Evolutionary conservation across 2,113 vertebrate genomes (phyloP).

Genomic region (Rhinogobius similis): DNA sequence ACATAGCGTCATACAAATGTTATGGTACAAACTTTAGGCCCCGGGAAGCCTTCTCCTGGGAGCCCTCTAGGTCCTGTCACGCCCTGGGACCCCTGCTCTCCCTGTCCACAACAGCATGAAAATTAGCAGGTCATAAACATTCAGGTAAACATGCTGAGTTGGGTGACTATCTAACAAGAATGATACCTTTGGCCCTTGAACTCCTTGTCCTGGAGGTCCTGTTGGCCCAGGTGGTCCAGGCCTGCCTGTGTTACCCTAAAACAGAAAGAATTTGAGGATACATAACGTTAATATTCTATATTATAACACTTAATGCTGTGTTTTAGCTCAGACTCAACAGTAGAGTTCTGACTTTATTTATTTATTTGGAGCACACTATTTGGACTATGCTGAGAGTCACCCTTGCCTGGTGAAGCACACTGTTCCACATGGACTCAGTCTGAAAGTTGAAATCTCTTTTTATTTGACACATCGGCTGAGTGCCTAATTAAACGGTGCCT

Average conservation of each 20-base stretch:
- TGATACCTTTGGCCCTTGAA: slow-evolving; percentile 88
- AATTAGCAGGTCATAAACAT: not conserved
- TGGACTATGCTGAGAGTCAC: not conserved
- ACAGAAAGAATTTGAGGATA: not conserved
- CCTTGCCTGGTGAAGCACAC: not conserved
- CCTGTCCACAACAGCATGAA: slow-evolving; percentile 67
- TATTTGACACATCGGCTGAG: not conserved
- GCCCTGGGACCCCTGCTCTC: slow-evolving; percentile 85
- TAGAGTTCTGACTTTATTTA: not conserved
- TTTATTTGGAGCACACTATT: not conserved
- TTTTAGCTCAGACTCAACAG: not conserved
- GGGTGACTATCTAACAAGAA: not conserved
- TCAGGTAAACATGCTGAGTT: not conserved
- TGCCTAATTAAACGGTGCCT: slow-evolving; percentile 29
- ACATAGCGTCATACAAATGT: not conserved
- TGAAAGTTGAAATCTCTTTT: not conserved
- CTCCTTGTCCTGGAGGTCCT: slow-evolving; percentile 84
- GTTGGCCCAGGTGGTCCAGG: slow-evolving; percentile 78
- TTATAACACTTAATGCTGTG: not conserved
- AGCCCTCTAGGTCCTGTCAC: slow-evolving; percentile 83
- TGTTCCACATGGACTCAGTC: not conserved
- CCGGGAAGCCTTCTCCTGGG: slow-evolving; percentile 85
- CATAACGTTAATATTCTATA: not conserved
- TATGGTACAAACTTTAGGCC: slow-evolving; percentile 79
- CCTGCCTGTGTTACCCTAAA: slow-evolving; percentile 82